Conservation (phyloP, 2,888 invertebrate species). For the Malacosoma neustria region DNA sequence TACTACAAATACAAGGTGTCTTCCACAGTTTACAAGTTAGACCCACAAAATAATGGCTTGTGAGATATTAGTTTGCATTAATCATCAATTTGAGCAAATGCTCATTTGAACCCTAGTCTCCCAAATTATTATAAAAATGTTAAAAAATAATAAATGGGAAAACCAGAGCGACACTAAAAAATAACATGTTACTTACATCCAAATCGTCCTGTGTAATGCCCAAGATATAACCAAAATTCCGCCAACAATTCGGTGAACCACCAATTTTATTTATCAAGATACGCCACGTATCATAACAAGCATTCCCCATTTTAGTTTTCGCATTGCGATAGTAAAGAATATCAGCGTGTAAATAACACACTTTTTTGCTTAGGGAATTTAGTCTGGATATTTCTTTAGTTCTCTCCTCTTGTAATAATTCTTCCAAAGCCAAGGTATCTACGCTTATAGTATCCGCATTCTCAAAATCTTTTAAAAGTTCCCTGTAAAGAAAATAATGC, state of each 20-base stretch:
- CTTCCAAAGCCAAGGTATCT: slow-evolving; percentile 50
- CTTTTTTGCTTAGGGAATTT: slow-evolving; percentile 48
- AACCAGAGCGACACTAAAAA: slow-evolving; percentile 2
- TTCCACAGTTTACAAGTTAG: no score
- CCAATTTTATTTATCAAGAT: slow-evolving; percentile 51
- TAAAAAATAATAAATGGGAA: no score
- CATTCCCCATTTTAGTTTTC: slow-evolving; percentile 44
- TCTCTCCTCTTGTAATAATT: slow-evolving; percentile 44
- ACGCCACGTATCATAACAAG: slow-evolving; percentile 56
- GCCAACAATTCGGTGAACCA: slow-evolving; percentile 55
- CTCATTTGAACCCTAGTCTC: no score
- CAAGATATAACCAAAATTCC: slow-evolving; percentile 47
- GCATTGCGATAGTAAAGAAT: slow-evolving; percentile 54
- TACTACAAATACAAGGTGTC: no score
- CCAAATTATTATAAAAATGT: no score
- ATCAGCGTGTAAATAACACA: slow-evolving; percentile 49
- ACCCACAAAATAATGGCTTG: no score
- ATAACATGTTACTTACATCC: slow-evolving; percentile 39
- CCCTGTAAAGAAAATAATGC: slow-evolving; percentile 53
- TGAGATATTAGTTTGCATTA: no score
- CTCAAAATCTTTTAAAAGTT: slow-evolving; percentile 31
- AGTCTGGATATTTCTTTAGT: slow-evolving; percentile 44
- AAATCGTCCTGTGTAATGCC: slow-evolving; percentile 50
- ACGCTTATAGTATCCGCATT: slow-evolving; percentile 52
- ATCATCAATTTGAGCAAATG: no score